Conservation (phyloP, 2,888 invertebrate genomes). For the Acanthosepion lycidas region DNA sequence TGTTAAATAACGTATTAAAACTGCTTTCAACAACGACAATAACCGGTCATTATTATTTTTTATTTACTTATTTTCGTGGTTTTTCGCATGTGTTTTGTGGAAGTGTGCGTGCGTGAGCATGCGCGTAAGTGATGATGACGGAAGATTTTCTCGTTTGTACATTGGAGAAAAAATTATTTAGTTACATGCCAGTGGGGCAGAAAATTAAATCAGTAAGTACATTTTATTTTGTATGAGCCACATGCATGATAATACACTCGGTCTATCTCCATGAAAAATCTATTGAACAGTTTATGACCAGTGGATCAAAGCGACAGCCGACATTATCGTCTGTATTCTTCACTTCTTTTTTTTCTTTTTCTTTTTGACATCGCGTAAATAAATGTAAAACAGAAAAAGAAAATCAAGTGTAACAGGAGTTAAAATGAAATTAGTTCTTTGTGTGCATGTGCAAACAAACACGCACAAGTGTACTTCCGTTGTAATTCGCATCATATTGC, state of each 20-base stretch:
- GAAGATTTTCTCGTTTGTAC: background rate
- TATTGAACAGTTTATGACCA: background rate
- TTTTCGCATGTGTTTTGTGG: background rate
- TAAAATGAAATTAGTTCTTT: background rate
- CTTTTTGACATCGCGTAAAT: background rate
- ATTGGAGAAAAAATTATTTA: conserved; percentile 33
- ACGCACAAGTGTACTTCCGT: background rate
- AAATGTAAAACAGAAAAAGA: background rate
- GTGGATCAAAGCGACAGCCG: background rate
- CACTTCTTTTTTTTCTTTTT: background rate
- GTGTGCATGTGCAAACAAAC: background rate
- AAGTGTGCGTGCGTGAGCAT: background rate
- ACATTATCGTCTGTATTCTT: background rate
- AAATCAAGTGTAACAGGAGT: background rate
- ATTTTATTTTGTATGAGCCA: background rate
- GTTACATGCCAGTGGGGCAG: conserved; percentile 8
- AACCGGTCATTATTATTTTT: background rate
- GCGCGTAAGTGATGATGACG: background rate
- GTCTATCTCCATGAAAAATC: conserved; percentile 1
- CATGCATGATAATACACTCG: conserved; percentile 23
- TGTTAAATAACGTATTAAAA: background rate
- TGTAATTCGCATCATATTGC: background rate
- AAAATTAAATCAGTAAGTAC: conserved; percentile 12
- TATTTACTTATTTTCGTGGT: background rate
- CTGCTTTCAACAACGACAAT: background rate